phyloP scores from a whole-genome alignment of 2,113 vertebrate genomes.

The Morphnarchus princeps region DNA sequence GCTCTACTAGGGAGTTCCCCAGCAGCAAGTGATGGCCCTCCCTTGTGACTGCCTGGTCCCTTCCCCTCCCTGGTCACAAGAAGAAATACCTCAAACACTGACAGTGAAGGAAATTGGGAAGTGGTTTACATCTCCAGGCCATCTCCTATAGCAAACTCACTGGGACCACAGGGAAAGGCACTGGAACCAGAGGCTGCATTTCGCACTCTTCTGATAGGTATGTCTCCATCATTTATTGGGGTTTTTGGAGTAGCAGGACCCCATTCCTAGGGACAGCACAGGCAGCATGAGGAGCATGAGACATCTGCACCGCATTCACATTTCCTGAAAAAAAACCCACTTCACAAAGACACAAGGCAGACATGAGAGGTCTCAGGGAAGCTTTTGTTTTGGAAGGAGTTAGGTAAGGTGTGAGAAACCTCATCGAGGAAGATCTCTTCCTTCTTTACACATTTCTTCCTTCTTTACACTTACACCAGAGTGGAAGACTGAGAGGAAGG shows the following conservation, averaged over 20 bases:
- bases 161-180: background rate
- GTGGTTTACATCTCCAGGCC: background rate
- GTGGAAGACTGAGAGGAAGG: background rate
- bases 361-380: background rate
- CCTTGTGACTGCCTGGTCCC: background rate
- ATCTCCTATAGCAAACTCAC: background rate
- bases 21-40: background rate
- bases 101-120: background rate
- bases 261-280: background rate
- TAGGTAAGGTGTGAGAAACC: background rate
- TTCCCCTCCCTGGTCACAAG: background rate
- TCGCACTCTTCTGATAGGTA: background rate
- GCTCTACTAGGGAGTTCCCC: background rate
- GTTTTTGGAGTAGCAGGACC: accelerated
- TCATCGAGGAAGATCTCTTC: background rate
- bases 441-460: background rate
- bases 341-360: background rate
- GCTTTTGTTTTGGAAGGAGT: background rate
- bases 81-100: background rate
- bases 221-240: background rate
- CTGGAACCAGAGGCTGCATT: background rate
- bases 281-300: background rate
- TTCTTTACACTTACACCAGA: background rate
- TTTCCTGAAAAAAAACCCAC: background rate
- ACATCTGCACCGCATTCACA: background rate